phyloP scores from a whole-genome alignment of 2,113 vertebrate genomes.

The Psilopogon haemacephalus region DNA sequence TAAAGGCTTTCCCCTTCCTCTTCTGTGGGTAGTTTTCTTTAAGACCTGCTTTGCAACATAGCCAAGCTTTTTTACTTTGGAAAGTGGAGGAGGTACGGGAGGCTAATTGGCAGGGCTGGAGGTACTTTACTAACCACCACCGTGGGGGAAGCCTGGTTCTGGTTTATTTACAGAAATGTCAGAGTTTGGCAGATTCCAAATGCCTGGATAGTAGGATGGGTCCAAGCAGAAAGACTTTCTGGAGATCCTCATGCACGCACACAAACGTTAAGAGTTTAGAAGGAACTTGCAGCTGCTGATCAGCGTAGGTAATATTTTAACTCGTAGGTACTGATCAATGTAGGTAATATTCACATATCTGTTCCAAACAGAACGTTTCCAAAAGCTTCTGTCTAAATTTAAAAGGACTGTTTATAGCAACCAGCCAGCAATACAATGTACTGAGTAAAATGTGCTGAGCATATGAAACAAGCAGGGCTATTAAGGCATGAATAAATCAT shows the following conservation, averaged over 20 bases:
- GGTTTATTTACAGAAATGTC: conserved; percentile 3
- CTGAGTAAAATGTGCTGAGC: not conserved
- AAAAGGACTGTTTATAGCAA: conserved; percentile 47
- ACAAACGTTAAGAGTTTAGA: not conserved
- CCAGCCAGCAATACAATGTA: conserved; percentile 17
- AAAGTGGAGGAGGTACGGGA: not conserved
- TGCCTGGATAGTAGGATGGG: not conserved
- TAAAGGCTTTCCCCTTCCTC: not conserved
- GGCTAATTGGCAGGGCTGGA: not conserved
- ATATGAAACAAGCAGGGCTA: not conserved
- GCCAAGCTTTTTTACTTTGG: not conserved
- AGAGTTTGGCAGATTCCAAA: not conserved
- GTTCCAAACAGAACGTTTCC: conserved; percentile 14
- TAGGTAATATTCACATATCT: not conserved
- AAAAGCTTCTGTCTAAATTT: conserved; percentile 42
- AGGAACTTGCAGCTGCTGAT: not conserved
- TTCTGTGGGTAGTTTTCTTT: not conserved
- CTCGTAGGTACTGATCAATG: too few species aligned
- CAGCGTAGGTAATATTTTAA: not conserved
- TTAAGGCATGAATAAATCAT: conserved; percentile 30
- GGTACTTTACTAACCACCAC: not conserved
- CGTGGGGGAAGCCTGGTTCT: not conserved
- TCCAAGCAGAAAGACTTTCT: not conserved
- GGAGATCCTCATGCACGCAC: not conserved
- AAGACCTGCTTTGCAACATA: not conserved